Percentiles rank a stretch among this genome's conserved stretches.
Evolutionary conservation across 2,113 vertebrate genomes (phyloP).

Genomic region (Hemichromis elongatus): DNA sequence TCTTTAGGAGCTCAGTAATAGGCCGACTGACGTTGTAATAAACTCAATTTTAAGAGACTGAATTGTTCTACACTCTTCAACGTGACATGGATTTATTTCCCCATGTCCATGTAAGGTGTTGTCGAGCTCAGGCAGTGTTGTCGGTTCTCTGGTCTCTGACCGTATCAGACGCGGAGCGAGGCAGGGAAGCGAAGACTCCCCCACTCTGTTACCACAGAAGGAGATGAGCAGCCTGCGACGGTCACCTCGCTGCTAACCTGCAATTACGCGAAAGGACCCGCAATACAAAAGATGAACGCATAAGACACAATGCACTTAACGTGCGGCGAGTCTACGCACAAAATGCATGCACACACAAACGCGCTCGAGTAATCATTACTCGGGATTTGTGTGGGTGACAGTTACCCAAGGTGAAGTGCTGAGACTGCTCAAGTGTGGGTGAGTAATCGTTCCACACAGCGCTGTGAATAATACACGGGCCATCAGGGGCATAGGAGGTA

Average conservation of each 20-base stretch:
- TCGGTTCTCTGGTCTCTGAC: conserved; percentile 7
- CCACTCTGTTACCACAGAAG: conserved; percentile 22
- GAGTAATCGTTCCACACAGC: not conserved
- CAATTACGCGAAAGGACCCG: not conserved
- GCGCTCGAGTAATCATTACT: not conserved
- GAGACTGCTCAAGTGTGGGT: conserved; percentile 1
- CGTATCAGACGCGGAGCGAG: not conserved
- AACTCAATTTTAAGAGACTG: not conserved
- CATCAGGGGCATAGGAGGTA: not conserved
- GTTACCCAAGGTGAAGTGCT: conserved; percentile 22
- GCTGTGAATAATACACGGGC: not conserved
- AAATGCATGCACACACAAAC: not conserved
- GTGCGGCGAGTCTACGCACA: rapidly evolving
- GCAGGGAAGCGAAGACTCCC: not conserved
- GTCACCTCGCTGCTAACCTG: not conserved
- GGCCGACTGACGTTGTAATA: not conserved
- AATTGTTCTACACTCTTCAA: not conserved
- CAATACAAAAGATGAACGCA: not conserved
- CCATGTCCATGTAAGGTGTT: conserved; percentile 24
- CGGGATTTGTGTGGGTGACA: conserved; percentile 14
- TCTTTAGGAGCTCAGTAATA: not conserved
- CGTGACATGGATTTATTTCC: not conserved
- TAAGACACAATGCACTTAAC: not conserved
- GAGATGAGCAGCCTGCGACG: not conserved
- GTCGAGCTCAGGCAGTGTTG: not conserved